Base-by-base conservation (phyloP, 1,140 invertebrate species). In the Meloidogyne floridensis region DNA sequence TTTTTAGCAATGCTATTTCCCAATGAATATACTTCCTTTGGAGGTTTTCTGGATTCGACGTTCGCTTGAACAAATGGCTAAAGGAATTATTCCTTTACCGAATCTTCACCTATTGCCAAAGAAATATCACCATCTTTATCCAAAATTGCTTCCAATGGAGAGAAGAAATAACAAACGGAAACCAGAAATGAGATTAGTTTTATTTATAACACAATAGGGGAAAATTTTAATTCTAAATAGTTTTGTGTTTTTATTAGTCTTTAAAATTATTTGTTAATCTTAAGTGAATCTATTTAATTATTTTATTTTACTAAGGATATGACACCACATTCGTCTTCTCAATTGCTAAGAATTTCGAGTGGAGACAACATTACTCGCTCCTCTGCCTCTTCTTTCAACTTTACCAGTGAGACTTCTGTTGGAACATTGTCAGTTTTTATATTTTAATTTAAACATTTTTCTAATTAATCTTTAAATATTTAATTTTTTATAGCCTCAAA, bases 21-120 rank as follows among this genome's bases (percentile, higher is more conserved):
- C 85, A 10, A 43, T 88, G n/a, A 82, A 85, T 54, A 79, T 79
- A 20, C 7, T 82, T 43, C 85, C 85, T 43, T 65, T 75, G 11
- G 86, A 88, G 6, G 85, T 86, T 56, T 86, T 87, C 65, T 86
- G 85, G 85, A 84, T 74, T 13, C 72, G 74, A 32, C 47, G 85
- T 54, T 85, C 75, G 7, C n/a, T 78, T n/a, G 75, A 87, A 2
- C 85, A 86, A 51, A 77, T 78, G 9, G 13, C 73, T 54, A 73
- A 85, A 18, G 75, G 85, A 15, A 47, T 88, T 18, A 72, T 81
- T 11, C 85, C 85, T 11, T 42, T 86, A 65, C 85, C 85, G 3
- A 88, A 88, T 53, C 54, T 87, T 15, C 76, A 87, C 43, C 69
- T 86, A n/a, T 47, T 86, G n/a, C 87, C 85, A 18, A 53, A 72